These are phyloP conservation scores for Thymelicus lineola DNA, from an alignment of 2,888 invertebrate species.

Conservation along the genomic window DNA sequence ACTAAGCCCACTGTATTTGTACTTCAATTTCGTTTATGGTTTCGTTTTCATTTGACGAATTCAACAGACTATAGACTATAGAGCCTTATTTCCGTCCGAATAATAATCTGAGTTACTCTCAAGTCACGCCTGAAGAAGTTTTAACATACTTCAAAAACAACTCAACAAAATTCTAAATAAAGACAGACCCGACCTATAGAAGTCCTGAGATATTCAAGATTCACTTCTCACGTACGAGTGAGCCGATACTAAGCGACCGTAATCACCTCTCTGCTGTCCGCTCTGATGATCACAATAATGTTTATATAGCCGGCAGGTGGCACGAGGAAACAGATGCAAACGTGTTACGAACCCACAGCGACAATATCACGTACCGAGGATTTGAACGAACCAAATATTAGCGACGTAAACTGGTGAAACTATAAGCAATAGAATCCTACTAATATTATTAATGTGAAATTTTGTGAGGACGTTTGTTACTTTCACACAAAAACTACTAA, in stretches of 20 bases:
- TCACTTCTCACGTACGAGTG: slow-evolving; percentile 12
- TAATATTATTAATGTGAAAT: no score
- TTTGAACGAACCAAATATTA: slow-evolving; percentile 1
- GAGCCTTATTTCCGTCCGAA: no score
- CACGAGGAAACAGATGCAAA: not conserved
- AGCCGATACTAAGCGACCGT: slow-evolving; percentile 8
- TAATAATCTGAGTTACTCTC: no score
- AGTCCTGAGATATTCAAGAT: slow-evolving; percentile 2
- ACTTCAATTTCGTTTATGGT: no score
- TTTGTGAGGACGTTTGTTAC: no score
- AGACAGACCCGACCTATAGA: not conserved
- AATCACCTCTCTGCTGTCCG: not conserved
- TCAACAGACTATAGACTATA: no score
- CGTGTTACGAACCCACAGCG: not conserved
- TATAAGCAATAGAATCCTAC: not conserved
- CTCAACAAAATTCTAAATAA: not conserved
- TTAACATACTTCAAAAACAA: no score
- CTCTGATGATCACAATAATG: not conserved
- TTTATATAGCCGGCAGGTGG: not conserved
- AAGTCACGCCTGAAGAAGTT: no score
- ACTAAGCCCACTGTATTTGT: no score
- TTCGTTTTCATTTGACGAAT: no score
- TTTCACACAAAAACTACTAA: no score
- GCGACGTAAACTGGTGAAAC: not conserved
- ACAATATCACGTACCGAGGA: not conserved